phyloP scores from a whole-genome alignment of 2,113 vertebrate species.

The Otus sunia region DNA sequence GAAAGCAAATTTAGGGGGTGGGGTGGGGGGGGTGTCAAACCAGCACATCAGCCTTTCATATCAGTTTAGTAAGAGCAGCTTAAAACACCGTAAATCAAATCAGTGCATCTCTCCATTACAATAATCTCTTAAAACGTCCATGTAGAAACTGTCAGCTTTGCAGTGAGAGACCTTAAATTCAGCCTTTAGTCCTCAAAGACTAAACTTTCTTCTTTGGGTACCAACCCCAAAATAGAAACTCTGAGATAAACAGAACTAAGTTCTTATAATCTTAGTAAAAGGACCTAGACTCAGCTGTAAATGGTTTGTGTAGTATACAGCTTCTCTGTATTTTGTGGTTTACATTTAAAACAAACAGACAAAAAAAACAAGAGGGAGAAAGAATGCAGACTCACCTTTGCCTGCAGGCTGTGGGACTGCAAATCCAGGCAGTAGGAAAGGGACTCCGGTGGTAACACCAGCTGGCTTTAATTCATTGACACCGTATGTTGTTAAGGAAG shows the following conservation, averaged over 20 bases:
- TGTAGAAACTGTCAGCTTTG: background rate
- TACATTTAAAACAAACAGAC: background rate
- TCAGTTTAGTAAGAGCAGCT: background rate
- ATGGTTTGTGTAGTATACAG: background rate
- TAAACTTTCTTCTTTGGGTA: background rate
- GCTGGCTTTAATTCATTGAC: slow-evolving; percentile 93
- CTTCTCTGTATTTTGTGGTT: background rate
- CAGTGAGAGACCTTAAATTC: background rate
- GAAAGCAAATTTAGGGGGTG: background rate
- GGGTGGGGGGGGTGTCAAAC: background rate
- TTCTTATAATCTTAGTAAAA: background rate
- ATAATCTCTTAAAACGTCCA: background rate
- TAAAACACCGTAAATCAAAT: background rate
- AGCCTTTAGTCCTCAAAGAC: background rate
- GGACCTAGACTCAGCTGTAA: background rate
- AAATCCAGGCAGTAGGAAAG: slow-evolving; percentile 94
- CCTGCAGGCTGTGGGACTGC: slow-evolving; percentile 92
- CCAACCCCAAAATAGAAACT: background rate
- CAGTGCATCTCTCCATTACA: background rate
- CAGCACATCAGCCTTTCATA: background rate
- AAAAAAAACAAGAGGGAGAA: background rate
- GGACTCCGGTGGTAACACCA: slow-evolving; percentile 91
- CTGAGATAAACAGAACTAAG: background rate
- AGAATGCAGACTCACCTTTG: slow-evolving; percentile 81
- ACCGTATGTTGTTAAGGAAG: slow-evolving; percentile 91